These are phyloP conservation scores for Archips crataeganus DNA, from an alignment of 2,888 invertebrate genomes.

Conservation along the genomic window DNA sequence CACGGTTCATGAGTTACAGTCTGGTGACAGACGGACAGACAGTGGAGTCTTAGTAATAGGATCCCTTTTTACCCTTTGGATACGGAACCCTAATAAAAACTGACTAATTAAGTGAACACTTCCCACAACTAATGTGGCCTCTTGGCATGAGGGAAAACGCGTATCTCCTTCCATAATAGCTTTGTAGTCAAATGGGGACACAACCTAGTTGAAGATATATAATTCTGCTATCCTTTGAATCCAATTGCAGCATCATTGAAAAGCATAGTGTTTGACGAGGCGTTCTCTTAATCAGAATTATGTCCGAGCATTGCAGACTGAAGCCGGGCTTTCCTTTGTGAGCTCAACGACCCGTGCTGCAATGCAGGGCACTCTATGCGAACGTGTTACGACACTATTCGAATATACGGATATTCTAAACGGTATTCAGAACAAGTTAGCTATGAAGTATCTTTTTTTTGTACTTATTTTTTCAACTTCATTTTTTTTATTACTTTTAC, in stretches of 20 bases:
- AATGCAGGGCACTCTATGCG: constrained; percentile 1
- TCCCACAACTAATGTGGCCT: no score
- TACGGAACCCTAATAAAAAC: no score
- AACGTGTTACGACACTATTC: not conserved
- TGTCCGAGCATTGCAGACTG: constrained; percentile 5
- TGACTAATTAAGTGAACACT: no score
- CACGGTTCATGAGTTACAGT: no score
- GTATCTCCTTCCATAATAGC: no score
- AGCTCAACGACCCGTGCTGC: not conserved
- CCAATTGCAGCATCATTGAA: not conserved
- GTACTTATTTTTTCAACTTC: no score
- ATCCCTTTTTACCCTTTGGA: no score
- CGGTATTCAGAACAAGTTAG: not conserved
- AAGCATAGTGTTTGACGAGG: constrained; percentile 2
- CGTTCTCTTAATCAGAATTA: constrained; percentile 4
- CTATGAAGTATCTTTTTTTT: no score
- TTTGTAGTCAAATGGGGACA: not conserved
- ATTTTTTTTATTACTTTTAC: no score
- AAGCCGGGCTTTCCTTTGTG: constrained; percentile 11
- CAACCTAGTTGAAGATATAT: not conserved
- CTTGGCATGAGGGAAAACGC: no score
- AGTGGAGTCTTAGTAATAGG: no score
- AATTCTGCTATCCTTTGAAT: not conserved
- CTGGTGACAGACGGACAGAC: no score
- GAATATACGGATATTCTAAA: not conserved